Base-by-base conservation (phyloP, 37 sponge, comb jelly and placozoan species). In the Tethya wilhelma region DNA sequence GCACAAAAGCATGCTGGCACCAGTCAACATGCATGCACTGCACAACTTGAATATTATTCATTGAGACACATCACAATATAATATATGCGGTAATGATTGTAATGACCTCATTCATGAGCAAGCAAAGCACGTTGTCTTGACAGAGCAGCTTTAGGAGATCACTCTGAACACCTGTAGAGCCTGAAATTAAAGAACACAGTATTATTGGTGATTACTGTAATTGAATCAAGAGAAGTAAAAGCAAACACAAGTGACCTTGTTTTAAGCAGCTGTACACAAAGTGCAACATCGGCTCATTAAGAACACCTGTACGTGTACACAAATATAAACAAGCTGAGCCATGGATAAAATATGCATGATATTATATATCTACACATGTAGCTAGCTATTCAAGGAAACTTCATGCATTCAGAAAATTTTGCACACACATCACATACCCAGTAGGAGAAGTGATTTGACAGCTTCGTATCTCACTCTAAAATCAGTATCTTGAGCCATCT, bases 401-500 rank as follows among this genome's bases (percentile, higher is more conserved):
- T 49, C 53, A 19, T 49, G 53, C 53, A 9, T 49, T 14, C 9
- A 49, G 9, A 14, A 19, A 19, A 19, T 49, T 9, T 14, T 49
- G 53, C 9, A 49, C n/a, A 59, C 7, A 19, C 6, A 59, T 37
- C 23, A 33, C 34, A 23, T 60, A 81, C 81, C 81, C 2, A 60
- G 45, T 19, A 20, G 44, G 14, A 81, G 59, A 31, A 81, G 81
- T 45, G 81, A 70, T 30, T 62, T 57, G 12, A 70, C 28, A 26
- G 63, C 72, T 55, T 59, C 71, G 31, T 59, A 81, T 17, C 63
- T 41, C 34, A 81, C 72, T n/a, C n/a, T n/a, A n/a, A n/a, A n/a
- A n/a, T n/a, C 53, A 49, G 14, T 49, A 49, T 19, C 53, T 19
- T 19, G 9, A 49, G 53, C 53, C 9, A 14, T 49, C 28, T 26